Evolutionary conservation across 2,888 invertebrate species (phyloP).

Genomic region (Trissoscelio sp.): DNA sequence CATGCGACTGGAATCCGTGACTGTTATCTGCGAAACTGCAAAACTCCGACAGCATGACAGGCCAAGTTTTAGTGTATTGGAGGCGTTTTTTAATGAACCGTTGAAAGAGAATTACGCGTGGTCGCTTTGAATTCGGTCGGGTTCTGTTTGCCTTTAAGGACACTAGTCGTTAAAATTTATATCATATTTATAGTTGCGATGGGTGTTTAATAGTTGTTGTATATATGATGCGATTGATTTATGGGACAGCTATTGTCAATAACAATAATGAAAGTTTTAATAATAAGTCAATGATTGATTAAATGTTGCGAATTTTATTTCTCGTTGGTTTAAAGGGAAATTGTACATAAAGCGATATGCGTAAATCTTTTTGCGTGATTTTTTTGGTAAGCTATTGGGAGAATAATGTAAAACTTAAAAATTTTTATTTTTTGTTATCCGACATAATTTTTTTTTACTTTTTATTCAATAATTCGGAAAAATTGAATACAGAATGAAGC

Average conservation of each 20-base stretch:
- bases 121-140: conserved; percentile 13
- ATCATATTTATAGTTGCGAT: conserved; percentile 29
- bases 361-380: neutral
- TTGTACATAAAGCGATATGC: neutral
- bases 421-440: no score
- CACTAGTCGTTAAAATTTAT: conserved; percentile 16
- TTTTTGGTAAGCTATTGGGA: no score
- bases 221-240: conserved; percentile 2
- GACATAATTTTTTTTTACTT: no score
- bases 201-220: neutral
- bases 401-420: no score
- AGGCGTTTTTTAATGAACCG: conserved; percentile 58
- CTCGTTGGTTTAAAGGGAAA: neutral
- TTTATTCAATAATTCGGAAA: neutral
- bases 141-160: conserved; percentile 20
- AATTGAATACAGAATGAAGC: neutral
- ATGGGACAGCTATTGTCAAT: conserved; percentile 10
- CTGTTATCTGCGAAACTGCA: conserved; percentile 49
- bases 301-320: neutral
- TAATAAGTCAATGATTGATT: neutral
- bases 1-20: conserved; percentile 34
- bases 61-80: conserved; percentile 28
- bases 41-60: conserved; percentile 46
- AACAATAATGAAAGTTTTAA: neutral
- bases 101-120: conserved; percentile 38